A percentile compares a stretch with the other conserved stretches of the same genome.
Conservation (phyloP, 2,797 vertebrate genomes). For the Acipenser ruthenus region DNA sequence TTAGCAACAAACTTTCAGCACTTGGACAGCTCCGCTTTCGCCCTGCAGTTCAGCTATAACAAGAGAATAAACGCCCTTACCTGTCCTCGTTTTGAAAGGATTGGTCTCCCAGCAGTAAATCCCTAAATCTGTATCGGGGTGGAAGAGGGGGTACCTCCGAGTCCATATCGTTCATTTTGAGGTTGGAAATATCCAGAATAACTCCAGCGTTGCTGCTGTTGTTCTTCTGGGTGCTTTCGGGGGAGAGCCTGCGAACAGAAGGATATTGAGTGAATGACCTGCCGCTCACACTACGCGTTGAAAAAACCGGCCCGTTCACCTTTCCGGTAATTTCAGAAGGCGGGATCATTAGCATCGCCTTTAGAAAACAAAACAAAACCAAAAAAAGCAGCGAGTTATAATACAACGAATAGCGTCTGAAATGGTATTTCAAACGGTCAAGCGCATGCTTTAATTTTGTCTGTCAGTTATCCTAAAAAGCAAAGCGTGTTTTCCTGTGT, state of each 20-base stretch:
- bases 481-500: constrained; percentile 3
- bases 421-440: constrained; percentile 36
- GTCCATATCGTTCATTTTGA: constrained; percentile 82
- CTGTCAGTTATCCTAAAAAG: neutral
- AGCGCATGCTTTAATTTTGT: constrained; percentile 7
- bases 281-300: neutral
- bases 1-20: too few species aligned
- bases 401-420: constrained; percentile 39
- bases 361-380: neutral
- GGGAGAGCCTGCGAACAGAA: constrained; percentile 32
- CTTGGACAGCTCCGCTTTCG: too few species aligned
- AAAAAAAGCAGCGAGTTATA: neutral
- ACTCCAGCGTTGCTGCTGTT: constrained; percentile 66
- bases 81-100: constrained; percentile 87
- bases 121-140: constrained; percentile 87
- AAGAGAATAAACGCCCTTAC: constrained; percentile 43
- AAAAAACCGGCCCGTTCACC: neutral
- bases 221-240: constrained; percentile 51
- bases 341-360: constrained; percentile 3
- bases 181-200: constrained; percentile 70
- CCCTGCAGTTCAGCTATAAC: neutral
- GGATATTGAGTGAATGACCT: too few species aligned
- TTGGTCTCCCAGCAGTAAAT: constrained; percentile 88
- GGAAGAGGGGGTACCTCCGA: constrained; percentile 84
- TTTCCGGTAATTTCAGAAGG: constrained; percentile 7